Percentiles rank a stretch among this genome's conserved stretches.
These are phyloP conservation scores for Acropternis orthonyx DNA, from an alignment of 2,797 vertebrate species.

Conservation along the genomic window DNA sequence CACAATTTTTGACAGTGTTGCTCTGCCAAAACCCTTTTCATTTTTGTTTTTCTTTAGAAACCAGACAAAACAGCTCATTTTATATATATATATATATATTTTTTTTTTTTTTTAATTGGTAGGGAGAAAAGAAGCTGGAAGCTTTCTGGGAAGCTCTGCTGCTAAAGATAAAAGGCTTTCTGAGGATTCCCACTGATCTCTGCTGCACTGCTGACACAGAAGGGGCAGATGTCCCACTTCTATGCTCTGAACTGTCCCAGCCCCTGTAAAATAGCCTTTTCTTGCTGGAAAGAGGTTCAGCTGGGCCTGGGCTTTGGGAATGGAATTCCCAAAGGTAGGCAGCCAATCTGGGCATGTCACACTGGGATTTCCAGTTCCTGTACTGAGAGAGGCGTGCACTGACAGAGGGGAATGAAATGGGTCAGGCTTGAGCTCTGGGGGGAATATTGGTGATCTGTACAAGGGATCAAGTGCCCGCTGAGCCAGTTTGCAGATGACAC, in stretches of 20 bases:
- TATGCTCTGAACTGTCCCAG: background rate
- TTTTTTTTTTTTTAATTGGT: background rate
- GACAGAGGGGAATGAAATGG: background rate
- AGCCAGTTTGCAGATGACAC: background rate
- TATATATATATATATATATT: background rate
- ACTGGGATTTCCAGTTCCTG: background rate
- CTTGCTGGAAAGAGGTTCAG: background rate
- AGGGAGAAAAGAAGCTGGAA: background rate
- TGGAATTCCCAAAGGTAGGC: background rate
- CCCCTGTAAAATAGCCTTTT: background rate
- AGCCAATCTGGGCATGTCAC: rapidly evolving
- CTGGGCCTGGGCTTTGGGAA: background rate
- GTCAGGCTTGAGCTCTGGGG: background rate
- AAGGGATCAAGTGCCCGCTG: background rate
- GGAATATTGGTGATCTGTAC: background rate
- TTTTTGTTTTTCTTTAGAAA: background rate
- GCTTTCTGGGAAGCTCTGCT: background rate
- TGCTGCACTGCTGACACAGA: background rate
- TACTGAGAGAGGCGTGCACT: background rate
- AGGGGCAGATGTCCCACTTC: background rate
- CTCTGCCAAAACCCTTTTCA: background rate
- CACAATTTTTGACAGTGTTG: background rate
- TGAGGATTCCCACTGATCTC: background rate
- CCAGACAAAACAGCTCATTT: background rate
- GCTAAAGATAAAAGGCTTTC: background rate